Evolutionary conservation across 2,113 vertebrate genomes (phyloP).

Genomic region (Taurulus bubalis): DNA sequence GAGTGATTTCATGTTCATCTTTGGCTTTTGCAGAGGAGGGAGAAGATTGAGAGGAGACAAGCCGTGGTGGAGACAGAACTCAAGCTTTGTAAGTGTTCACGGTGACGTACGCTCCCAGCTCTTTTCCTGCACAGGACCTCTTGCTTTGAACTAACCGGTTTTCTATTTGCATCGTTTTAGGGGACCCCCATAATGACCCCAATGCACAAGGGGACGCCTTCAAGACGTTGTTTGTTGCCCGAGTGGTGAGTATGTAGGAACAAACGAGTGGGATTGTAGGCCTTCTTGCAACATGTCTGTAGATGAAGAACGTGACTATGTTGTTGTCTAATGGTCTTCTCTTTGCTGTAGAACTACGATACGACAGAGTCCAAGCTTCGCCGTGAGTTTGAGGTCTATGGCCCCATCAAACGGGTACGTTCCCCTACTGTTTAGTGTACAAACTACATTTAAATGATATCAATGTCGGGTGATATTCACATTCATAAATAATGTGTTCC

Average conservation of each 20-base stretch:
- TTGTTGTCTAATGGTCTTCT: not conserved
- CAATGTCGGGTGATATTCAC: not conserved
- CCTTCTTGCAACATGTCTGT: not conserved
- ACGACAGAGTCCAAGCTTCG: conserved; percentile 95
- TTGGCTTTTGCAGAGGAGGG: conserved; percentile 86
- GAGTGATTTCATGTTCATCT: not conserved
- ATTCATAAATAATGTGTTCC: not conserved
- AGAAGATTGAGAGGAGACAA: conserved; percentile 93
- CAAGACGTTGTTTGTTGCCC: conserved; percentile 94
- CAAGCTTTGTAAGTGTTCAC: conserved; percentile 89
- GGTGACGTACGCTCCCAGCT: accelerated
- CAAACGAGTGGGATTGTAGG: not conserved
- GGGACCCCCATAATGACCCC: conserved; percentile 95
- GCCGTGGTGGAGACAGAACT: conserved; percentile 90
- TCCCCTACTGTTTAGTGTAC: not conserved
- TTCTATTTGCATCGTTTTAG: conserved; percentile 66
- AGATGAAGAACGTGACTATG: not conserved
- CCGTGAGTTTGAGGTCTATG: conserved; percentile 94
- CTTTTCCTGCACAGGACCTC: not conserved
- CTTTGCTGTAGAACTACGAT: conserved; percentile 89
- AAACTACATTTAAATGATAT: not conserved
- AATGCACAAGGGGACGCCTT: conserved; percentile 96
- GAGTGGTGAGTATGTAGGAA: conserved; percentile 87
- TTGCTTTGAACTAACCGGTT: not conserved
- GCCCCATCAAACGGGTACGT: conserved; percentile 93